A percentile compares a stretch with the other conserved stretches of the same genome.
Evolutionary conservation across 2,888 invertebrate species (phyloP).

Genomic region (Deilephila porcellus): DNA sequence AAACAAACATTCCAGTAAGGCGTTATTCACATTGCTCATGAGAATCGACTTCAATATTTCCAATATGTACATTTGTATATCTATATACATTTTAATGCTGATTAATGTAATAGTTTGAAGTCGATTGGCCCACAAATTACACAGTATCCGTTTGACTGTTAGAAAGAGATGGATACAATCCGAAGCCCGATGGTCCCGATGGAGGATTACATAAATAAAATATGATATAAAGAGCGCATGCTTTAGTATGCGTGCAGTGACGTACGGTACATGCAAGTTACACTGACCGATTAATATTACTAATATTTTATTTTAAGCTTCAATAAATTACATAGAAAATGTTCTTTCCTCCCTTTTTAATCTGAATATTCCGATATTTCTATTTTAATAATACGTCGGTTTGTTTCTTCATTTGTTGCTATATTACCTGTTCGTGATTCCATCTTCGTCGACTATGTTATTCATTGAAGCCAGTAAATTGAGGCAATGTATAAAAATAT

Average conservation of each 20-base stretch:
- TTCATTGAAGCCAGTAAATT: background rate
- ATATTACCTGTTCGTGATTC: background rate
- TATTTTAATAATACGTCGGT: background rate
- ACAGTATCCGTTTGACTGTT: slow-evolving; percentile 26
- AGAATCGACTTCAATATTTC: slow-evolving; percentile 16
- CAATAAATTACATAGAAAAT: background rate
- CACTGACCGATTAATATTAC: slow-evolving; percentile 62
- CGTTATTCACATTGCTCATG: slow-evolving; percentile 14
- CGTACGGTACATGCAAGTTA: slow-evolving; percentile 63
- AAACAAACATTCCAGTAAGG: slow-evolving; percentile 13
- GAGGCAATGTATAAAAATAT: background rate
- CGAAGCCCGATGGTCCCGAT: slow-evolving; percentile 5
- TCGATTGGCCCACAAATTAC: slow-evolving; percentile 39
- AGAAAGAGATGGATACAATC: slow-evolving; percentile 2
- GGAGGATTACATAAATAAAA: slow-evolving; percentile 25
- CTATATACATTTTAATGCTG: background rate
- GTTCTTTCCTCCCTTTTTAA: background rate
- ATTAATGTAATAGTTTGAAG: slow-evolving; percentile 36
- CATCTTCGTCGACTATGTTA: background rate
- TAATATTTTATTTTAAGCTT: background rate
- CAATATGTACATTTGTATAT: background rate
- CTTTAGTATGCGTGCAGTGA: slow-evolving; percentile 62
- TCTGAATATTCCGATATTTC: background rate
- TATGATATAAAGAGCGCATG: slow-evolving; percentile 63
- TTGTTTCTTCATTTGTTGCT: background rate